These are phyloP conservation scores for Phaenicophaeus curvirostris DNA, from an alignment of 2,797 vertebrate species.

Conservation along the genomic window DNA sequence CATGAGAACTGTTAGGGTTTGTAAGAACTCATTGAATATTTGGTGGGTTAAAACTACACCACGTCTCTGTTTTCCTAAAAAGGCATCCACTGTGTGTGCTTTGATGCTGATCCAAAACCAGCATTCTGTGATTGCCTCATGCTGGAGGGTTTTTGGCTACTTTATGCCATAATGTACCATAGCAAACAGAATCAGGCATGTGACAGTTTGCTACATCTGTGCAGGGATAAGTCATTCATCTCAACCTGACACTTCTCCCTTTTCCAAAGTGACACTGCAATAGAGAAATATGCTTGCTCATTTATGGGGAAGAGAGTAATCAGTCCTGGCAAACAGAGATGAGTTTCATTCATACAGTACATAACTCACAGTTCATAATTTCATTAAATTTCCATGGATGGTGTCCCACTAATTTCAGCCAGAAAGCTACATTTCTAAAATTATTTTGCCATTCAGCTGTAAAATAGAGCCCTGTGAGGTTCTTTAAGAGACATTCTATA, in stretches of 20 bases:
- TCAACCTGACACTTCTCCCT: constrained; percentile 47
- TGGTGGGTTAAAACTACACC: constrained; percentile 25
- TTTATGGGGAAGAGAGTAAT: constrained; percentile 17
- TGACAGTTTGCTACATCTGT: constrained; percentile 10
- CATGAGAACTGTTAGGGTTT: background rate
- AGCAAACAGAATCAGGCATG: constrained; percentile 36
- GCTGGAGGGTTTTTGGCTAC: constrained; percentile 49
- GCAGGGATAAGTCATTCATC: constrained; percentile 32
- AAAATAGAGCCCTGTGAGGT: constrained; percentile 15
- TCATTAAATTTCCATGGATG: constrained; percentile 18
- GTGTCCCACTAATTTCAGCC: background rate
- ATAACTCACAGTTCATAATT: background rate
- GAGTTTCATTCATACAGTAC: constrained; percentile 5
- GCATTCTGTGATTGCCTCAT: constrained; percentile 36
- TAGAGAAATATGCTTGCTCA: constrained; percentile 40
- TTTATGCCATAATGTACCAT: constrained; percentile 9
- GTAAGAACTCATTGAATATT: constrained; percentile 1
- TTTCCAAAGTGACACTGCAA: constrained; percentile 54
- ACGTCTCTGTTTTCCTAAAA: constrained; percentile 22
- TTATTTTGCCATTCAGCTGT: constrained; percentile 6
- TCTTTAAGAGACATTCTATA: constrained; percentile 53
- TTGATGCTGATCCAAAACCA: background rate
- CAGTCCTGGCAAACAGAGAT: constrained; percentile 7
- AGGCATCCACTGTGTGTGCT: background rate
- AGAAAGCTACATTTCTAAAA: constrained; percentile 43